Conservation (phyloP, 2,888 invertebrate genomes). For the Amblyjoppa proteus region DNA sequence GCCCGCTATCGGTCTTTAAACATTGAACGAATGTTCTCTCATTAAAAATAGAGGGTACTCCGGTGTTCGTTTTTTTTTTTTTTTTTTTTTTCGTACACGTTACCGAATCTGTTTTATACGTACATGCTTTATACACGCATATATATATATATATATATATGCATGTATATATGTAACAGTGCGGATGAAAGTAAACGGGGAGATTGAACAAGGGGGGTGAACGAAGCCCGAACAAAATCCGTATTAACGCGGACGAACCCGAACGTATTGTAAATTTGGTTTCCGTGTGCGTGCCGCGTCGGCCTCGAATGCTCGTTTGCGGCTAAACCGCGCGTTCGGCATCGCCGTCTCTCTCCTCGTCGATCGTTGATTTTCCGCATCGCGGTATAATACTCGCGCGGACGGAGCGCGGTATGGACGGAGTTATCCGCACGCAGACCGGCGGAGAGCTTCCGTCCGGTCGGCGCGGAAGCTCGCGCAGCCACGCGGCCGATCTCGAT, state of each 20-base stretch:
- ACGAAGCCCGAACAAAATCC: constrained; percentile 46
- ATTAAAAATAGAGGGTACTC: constrained; percentile 56
- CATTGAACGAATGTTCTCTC: constrained; percentile 58
- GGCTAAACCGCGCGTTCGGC: constrained; percentile 22
- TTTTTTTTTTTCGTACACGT: constrained; percentile 5
- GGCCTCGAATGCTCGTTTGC: constrained; percentile 49
- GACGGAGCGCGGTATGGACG: too few species aligned
- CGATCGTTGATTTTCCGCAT: constrained; percentile 38
- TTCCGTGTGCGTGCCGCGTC: constrained; percentile 22
- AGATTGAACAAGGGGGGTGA: constrained; percentile 7
- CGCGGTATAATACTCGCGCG: constrained; percentile 14
- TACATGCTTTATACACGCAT: not conserved
- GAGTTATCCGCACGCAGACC: too few species aligned
- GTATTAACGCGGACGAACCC: constrained; percentile 35
- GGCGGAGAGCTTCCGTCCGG: not conserved
- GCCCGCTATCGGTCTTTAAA: constrained; percentile 31
- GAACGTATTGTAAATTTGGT: constrained; percentile 24
- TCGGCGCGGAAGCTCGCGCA: constrained; percentile 7
- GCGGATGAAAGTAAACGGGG: not conserved
- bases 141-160: not conserved
- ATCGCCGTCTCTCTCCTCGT: constrained; percentile 2
- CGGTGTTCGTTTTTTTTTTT: not conserved
- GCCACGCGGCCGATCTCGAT: constrained; percentile 2
- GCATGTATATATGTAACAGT: not conserved
- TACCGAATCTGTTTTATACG: not conserved